Conservation (phyloP, 2,113 vertebrate species). For the Dascyllus trimaculatus region DNA sequence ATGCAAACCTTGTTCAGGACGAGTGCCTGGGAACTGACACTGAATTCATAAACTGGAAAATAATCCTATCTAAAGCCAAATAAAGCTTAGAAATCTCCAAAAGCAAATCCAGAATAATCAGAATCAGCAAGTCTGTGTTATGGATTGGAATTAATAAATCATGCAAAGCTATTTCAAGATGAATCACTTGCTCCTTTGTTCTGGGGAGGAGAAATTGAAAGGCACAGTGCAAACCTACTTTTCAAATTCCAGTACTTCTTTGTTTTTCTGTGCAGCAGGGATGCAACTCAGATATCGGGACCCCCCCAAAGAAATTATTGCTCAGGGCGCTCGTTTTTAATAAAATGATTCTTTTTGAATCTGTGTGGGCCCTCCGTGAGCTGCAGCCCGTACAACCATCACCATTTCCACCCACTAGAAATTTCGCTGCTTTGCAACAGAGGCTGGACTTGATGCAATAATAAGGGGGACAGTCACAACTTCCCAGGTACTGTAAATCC, state of each 20-base stretch:
- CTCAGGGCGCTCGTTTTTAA: conserved; percentile 37
- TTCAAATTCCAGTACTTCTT: conserved; percentile 35
- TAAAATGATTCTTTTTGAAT: conserved; percentile 37
- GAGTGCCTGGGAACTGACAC: conserved; percentile 43
- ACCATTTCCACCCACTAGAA: conserved; percentile 1
- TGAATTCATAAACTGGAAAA: conserved; percentile 58
- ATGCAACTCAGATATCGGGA: conserved; percentile 41
- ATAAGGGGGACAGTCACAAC: background rate
- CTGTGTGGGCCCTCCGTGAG: conserved; percentile 18
- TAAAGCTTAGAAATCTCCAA: conserved; percentile 42
- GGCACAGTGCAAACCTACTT: conserved; percentile 37
- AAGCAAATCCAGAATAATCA: conserved; percentile 36
- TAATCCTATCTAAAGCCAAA: conserved; percentile 44
- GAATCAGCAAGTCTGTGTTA: conserved; percentile 44
- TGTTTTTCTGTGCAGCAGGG: conserved; percentile 36
- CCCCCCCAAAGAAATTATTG: conserved; percentile 13
- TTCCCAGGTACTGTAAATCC: background rate
- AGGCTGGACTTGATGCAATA: background rate
- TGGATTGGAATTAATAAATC: conserved; percentile 57
- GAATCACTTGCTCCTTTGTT: conserved; percentile 38
- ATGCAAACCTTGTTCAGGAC: conserved; percentile 45
- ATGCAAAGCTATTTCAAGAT: conserved; percentile 40
- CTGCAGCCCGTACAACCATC: conserved; percentile 7
- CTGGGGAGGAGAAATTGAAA: conserved; percentile 35
- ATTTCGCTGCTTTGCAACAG: conserved; percentile 2